Evolutionary conservation across 2,888 invertebrate species (phyloP), one percentile per base, ranked within the genome.

Genomic region (Villa cingulata): DNA sequence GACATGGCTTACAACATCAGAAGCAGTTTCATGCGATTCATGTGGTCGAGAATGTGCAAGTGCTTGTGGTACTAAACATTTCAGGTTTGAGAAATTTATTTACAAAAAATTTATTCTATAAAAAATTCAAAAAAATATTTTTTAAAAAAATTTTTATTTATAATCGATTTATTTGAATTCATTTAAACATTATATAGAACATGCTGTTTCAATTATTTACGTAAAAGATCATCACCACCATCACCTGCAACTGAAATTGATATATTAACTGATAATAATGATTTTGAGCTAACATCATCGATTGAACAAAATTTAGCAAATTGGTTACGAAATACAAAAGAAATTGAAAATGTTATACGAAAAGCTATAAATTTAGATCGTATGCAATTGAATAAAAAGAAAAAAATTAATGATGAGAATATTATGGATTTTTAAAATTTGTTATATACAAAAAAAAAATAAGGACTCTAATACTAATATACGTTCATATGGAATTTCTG

Each of bases 191-290:
- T 12, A 20, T 49, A 14, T 32, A 73, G 80, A 37, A 76, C 78
- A 14, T 81, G 80, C 55, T 81, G 81, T 57, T 79, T 78, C 62
- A 81, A 81, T 62, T 81, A 80, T 59, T 66, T 80, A 55, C 74
- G 74, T 52, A 80, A 81, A 56, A 66, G 77, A 47, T 65, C 65
- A 39, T 62, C 54, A 17, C 54, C 57, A 32, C 29, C 29, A 32
- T 1, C 29, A 32, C 4, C 12, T 12, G 4, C 23, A 23, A 6
- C 23, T 6, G 29, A 32, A 32, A 32, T 32, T 32, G 29, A 32
- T 32, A 12, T 32, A 12, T 32, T 32, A 12, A 32, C 12, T 1
- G 7, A 3, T 1, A 32, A 29, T 29, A 29, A 32, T 32, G 29
- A 32, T 32, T 9, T 3, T 32, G 17, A 9, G 9, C 2, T 37